These are phyloP conservation scores for Stratiolaelaps scimitus DNA, from an alignment of 1,140 invertebrate species.

Conservation along the genomic window DNA sequence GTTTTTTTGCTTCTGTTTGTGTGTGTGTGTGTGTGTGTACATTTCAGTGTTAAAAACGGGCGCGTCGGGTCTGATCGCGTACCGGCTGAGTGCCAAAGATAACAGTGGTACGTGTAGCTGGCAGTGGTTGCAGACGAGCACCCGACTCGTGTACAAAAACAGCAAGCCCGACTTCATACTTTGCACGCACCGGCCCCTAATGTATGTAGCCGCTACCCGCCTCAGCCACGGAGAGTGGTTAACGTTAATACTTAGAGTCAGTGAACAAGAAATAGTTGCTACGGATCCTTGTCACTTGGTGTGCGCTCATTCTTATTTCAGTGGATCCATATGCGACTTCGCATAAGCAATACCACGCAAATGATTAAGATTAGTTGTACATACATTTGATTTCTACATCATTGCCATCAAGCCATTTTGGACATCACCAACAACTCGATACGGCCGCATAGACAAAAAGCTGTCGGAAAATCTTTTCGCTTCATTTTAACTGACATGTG, in stretches of 20 bases:
- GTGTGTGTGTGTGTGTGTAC: no score
- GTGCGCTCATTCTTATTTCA: no score
- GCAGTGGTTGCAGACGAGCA: conserved; percentile 97
- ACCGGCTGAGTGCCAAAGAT: conserved; percentile 84
- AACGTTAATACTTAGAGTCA: no score
- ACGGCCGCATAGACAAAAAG: not conserved
- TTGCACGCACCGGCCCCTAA: conserved; percentile 88
- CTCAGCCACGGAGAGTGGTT: no score
- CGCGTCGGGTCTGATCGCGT: conserved; percentile 94
- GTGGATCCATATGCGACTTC: not conserved
- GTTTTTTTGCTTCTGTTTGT: no score
- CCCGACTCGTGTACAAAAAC: conserved; percentile 93
- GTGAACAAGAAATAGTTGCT: no score
- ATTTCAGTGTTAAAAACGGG: conserved; percentile 88
- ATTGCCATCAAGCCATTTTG: conserved; percentile 6
- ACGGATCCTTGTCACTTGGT: no score
- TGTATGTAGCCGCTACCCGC: conserved; percentile 53
- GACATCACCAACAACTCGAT: not conserved
- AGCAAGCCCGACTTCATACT: conserved; percentile 98
- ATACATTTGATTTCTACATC: conserved; percentile 4
- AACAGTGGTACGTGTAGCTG: conserved; percentile 44
- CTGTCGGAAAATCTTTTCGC: conserved; percentile 24
- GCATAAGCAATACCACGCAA: not conserved
- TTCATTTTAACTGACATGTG: not conserved
- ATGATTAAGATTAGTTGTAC: not conserved